Percentiles rank a stretch among this genome's conserved stretches.
phyloP scores from a whole-genome alignment of 2,113 vertebrate species.

The Diphyllodes magnificus region DNA sequence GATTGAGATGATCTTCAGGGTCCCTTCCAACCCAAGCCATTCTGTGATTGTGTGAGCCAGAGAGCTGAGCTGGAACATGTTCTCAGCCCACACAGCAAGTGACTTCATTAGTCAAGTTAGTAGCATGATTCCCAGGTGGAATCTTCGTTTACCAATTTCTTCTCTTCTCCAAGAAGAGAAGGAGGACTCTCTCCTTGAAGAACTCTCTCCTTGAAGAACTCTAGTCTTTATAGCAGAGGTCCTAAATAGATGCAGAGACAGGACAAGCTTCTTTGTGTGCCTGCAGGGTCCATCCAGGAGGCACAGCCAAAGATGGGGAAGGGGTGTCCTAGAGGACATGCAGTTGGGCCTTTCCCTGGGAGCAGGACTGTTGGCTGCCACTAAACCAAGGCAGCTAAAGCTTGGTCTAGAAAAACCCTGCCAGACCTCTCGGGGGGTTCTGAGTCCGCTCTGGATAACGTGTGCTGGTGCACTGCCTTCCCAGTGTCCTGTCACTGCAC shows the following conservation, averaged over 20 bases:
- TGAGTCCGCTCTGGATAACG: accelerated
- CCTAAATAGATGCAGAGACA: background rate
- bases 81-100: background rate
- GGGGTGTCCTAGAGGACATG: background rate
- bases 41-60: background rate
- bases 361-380: background rate
- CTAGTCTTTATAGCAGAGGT: background rate
- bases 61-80: background rate
- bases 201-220: background rate
- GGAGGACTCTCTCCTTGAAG: background rate
- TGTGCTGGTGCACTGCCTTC: background rate
- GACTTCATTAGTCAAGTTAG: background rate
- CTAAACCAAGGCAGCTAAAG: background rate
- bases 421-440: background rate
- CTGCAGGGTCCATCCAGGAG: background rate
- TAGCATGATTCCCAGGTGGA: background rate
- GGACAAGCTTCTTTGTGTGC: background rate
- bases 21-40: background rate
- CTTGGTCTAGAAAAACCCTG: background rate
- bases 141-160: background rate
- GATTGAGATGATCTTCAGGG: background rate
- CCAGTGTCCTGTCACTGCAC: background rate
- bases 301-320: background rate
- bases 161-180: background rate
- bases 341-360: background rate